Conservation (phyloP, 1,140 invertebrate genomes). For the Drosophila rufa region DNA sequence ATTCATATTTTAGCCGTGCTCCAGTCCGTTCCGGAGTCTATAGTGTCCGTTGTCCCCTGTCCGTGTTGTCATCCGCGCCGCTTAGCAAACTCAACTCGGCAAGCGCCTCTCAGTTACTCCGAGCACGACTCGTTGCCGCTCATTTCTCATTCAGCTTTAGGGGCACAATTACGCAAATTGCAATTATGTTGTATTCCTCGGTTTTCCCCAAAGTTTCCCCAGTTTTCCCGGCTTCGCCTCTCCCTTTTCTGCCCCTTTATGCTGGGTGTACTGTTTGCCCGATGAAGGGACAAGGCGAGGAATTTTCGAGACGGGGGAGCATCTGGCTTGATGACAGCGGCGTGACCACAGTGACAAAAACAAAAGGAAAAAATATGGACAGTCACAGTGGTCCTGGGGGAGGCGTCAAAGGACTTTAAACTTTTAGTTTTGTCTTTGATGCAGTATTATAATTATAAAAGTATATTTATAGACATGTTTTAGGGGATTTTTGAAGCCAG, state of each 20-base stretch:
- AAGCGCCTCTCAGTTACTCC: slow-evolving; percentile 54
- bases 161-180: slow-evolving; percentile 76
- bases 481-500: not conserved
- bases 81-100: slow-evolving; percentile 34
- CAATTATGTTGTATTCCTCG: slow-evolving; percentile 72
- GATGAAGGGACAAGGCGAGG: slow-evolving; percentile 18
- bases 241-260: not conserved
- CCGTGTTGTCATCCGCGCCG: slow-evolving; percentile 34
- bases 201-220: slow-evolving; percentile 57
- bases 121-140: slow-evolving; percentile 53
- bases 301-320: slow-evolving; percentile 21
- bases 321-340: slow-evolving; percentile 55
- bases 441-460: not conserved
- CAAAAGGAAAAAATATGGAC: slow-evolving; percentile 13
- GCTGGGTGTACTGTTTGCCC: slow-evolving; percentile 9
- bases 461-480: not conserved
- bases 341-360: slow-evolving; percentile 64
- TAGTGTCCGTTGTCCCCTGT: not conserved
- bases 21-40: slow-evolving; percentile 20
- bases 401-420: not conserved
- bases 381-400: slow-evolving; percentile 22
- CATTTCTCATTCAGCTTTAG: slow-evolving; percentile 75
- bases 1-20: slow-evolving; percentile 59
- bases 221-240: slow-evolving; percentile 9
- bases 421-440: not conserved